phyloP scores from a whole-genome alignment of 2,113 vertebrate genomes.

The Gambusia holbrooki region DNA sequence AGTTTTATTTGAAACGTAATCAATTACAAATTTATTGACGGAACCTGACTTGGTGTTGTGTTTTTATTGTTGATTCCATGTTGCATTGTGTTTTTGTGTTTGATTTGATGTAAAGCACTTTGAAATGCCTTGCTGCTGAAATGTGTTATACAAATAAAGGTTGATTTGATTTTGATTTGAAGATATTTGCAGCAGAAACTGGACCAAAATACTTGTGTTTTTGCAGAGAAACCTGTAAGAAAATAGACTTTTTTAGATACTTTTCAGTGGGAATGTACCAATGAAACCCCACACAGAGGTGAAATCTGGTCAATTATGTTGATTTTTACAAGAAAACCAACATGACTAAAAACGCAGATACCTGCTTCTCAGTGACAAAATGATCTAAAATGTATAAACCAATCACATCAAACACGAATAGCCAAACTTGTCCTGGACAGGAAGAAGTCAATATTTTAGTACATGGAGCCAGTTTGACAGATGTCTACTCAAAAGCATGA shows the following conservation, averaged over 20 bases:
- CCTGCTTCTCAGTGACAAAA: not conserved
- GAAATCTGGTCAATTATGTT: not conserved
- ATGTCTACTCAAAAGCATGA: slow-evolving; percentile 7
- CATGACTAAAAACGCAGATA: not conserved
- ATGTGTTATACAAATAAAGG: too few relatives aligned
- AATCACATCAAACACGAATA: slow-evolving; percentile 45
- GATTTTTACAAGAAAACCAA: not conserved
- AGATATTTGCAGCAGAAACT: too few relatives aligned
- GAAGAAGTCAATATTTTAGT: slow-evolving; percentile 41
- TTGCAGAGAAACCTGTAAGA: too few relatives aligned
- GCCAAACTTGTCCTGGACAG: slow-evolving; percentile 33
- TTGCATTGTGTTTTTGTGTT: too few relatives aligned
- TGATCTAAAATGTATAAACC: slow-evolving; percentile 23
- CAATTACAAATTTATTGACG: too few relatives aligned
- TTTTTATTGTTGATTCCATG: too few relatives aligned
- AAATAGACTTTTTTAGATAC: not conserved
- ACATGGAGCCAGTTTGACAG: not conserved
- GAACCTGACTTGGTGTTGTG: too few relatives aligned
- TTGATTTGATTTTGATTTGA: too few relatives aligned
- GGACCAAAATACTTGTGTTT: too few relatives aligned
- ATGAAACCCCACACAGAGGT: not conserved
- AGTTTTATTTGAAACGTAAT: too few relatives aligned
- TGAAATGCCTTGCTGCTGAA: too few relatives aligned
- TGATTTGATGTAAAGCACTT: too few relatives aligned
- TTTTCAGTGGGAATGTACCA: not conserved